These are phyloP conservation scores for Amphilophus citrinellus DNA, from an alignment of 2,113 vertebrate genomes.

Conservation along the genomic window DNA sequence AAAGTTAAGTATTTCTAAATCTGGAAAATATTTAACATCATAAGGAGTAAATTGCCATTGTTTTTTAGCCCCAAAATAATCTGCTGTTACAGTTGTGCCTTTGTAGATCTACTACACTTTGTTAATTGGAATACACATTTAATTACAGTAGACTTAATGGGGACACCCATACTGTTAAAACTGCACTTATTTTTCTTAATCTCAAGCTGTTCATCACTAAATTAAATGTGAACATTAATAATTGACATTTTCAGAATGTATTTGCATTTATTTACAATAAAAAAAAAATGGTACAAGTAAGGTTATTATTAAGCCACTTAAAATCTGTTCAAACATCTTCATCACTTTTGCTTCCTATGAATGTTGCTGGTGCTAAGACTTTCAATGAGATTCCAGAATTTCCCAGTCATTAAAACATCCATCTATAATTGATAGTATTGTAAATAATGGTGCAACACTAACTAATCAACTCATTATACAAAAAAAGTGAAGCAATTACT, in stretches of 20 bases:
- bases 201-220: background rate
- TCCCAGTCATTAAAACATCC: background rate
- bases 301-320: background rate
- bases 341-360: background rate
- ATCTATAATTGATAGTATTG: constrained; percentile 8
- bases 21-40: no score
- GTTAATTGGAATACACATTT: background rate
- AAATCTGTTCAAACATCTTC: background rate
- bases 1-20: no score
- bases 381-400: background rate
- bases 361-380: background rate
- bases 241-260: background rate
- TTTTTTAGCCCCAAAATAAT: background rate
- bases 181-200: background rate
- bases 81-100: background rate
- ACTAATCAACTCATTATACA: background rate
- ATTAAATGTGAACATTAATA: no score
- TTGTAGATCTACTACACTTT: background rate
- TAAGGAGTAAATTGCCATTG: background rate
- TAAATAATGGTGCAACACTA: constrained; percentile 1
- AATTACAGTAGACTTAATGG: background rate
- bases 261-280: background rate
- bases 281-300: background rate
- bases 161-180: background rate
- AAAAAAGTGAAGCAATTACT: background rate